Evolutionary conservation across 1,140 invertebrate species (phyloP).

Genomic region (Megalonaias nervosa): DNA sequence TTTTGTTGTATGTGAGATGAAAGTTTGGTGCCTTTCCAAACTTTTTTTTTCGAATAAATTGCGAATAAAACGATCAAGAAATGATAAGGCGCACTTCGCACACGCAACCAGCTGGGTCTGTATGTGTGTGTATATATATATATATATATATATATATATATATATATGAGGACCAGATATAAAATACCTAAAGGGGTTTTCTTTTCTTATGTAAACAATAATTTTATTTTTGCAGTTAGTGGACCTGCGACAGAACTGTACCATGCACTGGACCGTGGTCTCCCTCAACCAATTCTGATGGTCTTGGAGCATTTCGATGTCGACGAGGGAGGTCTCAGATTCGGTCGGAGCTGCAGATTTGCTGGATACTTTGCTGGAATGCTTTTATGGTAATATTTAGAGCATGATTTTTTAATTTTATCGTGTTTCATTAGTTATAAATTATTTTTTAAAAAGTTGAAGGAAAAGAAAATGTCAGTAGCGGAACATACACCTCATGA

Average conservation of each 20-base stretch:
- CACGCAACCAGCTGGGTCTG: too few species aligned
- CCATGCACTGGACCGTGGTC: constrained; percentile 28
- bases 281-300: constrained; percentile 38
- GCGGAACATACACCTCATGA: too few species aligned
- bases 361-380: constrained; percentile 48
- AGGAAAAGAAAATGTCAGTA: too few species aligned
- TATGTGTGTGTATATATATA: not conserved
- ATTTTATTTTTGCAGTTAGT: constrained; percentile 8
- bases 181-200: not conserved
- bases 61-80: too few species aligned
- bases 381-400: constrained; percentile 38
- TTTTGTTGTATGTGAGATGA: too few species aligned
- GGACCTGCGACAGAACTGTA: not conserved
- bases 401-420: not conserved
- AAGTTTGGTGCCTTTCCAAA: too few species aligned
- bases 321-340: constrained; percentile 43
- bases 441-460: too few species aligned
- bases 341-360: constrained; percentile 19
- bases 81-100: too few species aligned
- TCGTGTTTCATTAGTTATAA: too few species aligned
- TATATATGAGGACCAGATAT: not conserved
- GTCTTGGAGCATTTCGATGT: constrained; percentile 39
- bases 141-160: not conserved
- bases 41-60: too few species aligned
- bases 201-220: not conserved